Base-by-base conservation (phyloP, 2,797 vertebrate genomes). In the Hypotaenidia okinawae region DNA sequence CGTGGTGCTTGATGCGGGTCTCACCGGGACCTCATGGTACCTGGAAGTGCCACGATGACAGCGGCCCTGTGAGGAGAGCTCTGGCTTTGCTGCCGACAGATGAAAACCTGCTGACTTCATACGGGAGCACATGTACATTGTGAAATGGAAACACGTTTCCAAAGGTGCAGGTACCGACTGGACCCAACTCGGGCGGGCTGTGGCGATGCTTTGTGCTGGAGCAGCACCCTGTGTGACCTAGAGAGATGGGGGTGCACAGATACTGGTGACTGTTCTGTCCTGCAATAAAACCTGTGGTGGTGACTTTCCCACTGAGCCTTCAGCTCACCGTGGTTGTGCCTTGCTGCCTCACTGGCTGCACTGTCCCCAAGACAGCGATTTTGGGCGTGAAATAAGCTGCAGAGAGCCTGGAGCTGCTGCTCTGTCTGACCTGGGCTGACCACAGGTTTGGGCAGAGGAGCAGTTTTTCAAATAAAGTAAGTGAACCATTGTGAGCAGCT, bases 21-120 rank as follows among this genome's bases (percentile, higher is more conserved):
- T 3, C 5, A 4, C n/a, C 23, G 0, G 43, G 17, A 22, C 72
- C 30, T 0, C 5, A 11, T 0, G 21, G 4, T 3, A 2, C 51
- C 6, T 12, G 11, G 17, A 5, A 51, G 16, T 13, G 49, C 47
- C 15, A 2, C 3, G 58, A 4, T 4, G 41, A 4, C 14, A 51
- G 7, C 2, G 4, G 47, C 43, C 33, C 54, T 54, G 39, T 2
- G 4, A 51, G 16, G 33, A 30, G 14, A 0, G 33, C 41, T 33
- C 57, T 3, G 52, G 22, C 37, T 54, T 19, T 24, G 52, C 43
- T 73, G 59, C 80, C 64, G 4, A 2, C 39, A 59, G 76, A 63
- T 47, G 51, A 12, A 23, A 13, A 54, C 0, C 22, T 9, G 69
- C 64, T 4, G 68, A 10, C 30, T 8, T 69, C 7, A 3, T 17